Evolutionary conservation across 1,140 invertebrate genomes (phyloP).

Genomic region (Leptinotarsa lineolata): DNA sequence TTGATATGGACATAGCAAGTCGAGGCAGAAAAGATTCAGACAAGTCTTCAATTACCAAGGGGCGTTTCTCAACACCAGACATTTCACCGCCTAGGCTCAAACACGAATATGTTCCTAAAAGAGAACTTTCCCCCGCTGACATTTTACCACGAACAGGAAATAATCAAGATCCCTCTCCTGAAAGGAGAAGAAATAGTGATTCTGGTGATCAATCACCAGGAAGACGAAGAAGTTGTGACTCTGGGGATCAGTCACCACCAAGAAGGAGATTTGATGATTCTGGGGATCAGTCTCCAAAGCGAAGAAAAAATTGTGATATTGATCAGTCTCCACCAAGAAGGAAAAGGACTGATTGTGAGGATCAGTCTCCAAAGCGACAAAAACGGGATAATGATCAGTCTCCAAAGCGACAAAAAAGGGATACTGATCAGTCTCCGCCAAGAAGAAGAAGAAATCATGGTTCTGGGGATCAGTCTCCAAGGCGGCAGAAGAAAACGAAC

Average conservation of each 20-base stretch:
- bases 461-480: slow-evolving; percentile 20
- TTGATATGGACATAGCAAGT: no score
- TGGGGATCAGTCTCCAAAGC: slow-evolving; percentile 34
- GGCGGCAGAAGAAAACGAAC: slow-evolving; percentile 31
- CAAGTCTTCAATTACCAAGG: no score
- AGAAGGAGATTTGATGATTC: slow-evolving; percentile 15
- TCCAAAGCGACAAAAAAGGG: slow-evolving; percentile 39
- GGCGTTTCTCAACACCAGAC: background rate
- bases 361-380: slow-evolving; percentile 29
- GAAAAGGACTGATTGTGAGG: background rate
- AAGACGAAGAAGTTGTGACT: no score
- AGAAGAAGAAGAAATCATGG: slow-evolving; percentile 22
- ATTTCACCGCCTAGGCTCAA: background rate
- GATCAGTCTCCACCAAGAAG: slow-evolving; percentile 44
- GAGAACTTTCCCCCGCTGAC: background rate
- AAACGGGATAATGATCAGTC: slow-evolving; percentile 28
- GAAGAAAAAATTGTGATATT: slow-evolving; percentile 44
- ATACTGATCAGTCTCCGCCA: slow-evolving; percentile 41
- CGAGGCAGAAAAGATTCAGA: no score
- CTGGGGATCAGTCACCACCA: slow-evolving; percentile 36
- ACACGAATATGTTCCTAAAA: slow-evolving; percentile 10
- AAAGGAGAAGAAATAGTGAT: slow-evolving; percentile 44
- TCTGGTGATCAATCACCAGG: no score
- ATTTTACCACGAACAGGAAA: slow-evolving; percentile 30
- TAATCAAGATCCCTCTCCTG: slow-evolving; percentile 54